phyloP scores from a whole-genome alignment of 1,140 invertebrate species.

The Holotrichia oblita region DNA sequence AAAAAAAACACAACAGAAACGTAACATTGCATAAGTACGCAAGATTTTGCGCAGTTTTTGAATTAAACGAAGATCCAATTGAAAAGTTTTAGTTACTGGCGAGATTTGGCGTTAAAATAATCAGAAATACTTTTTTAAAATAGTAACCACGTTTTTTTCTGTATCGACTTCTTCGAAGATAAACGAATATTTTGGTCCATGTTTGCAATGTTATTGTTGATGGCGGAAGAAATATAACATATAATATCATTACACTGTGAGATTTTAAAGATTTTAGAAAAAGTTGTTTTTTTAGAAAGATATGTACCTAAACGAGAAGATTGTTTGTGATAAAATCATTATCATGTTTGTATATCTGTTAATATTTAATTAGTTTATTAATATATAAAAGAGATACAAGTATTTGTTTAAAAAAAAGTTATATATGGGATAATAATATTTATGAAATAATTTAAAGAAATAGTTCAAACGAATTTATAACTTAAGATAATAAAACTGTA shows the following conservation, averaged over 20 bases:
- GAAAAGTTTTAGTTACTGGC: no score
- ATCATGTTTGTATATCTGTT: not conserved
- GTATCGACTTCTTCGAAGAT: no score
- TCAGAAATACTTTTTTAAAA: no score
- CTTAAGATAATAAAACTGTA: constrained; percentile 14
- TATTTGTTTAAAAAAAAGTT: no score
- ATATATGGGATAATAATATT: not conserved
- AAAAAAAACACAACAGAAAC: not conserved
- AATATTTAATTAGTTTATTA: not conserved
- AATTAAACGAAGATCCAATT: no score
- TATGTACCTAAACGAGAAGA: not conserved
- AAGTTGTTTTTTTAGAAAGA: not conserved
- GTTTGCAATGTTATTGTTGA: no score
- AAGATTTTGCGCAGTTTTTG: not conserved
- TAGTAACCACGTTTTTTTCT: no score
- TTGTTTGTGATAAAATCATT: constrained; percentile 9
- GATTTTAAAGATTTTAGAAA: not conserved
- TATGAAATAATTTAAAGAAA: not conserved
- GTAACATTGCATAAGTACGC: not conserved
- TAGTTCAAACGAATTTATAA: constrained; percentile 9
- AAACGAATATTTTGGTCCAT: no score
- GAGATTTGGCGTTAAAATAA: no score
- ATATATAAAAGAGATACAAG: constrained; percentile 1
- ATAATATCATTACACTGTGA: not conserved
- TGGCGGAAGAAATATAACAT: not conserved